phyloP scores from a whole-genome alignment of 2,888 invertebrate genomes.

The Metallyticus violacea region DNA sequence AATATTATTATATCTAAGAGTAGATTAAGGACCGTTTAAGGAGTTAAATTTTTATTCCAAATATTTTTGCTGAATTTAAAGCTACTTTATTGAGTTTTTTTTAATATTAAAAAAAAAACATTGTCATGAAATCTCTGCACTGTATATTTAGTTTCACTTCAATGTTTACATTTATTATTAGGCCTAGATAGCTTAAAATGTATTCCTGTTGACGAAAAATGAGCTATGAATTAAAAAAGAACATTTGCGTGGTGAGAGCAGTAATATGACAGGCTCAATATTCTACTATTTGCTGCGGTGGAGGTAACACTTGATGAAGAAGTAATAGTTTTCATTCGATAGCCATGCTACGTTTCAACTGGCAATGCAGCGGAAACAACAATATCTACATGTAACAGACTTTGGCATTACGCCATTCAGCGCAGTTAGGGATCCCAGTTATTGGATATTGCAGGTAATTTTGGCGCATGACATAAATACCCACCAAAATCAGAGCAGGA shows the following conservation, averaged over 20 bases:
- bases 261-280: not conserved
- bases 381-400: not conserved
- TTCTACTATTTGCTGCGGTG: not conserved
- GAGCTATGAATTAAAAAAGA: not conserved
- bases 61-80: no score
- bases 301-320: not conserved
- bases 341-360: not conserved
- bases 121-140: no score
- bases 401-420: not conserved
- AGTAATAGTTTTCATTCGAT: not conserved
- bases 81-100: no score
- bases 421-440: not conserved
- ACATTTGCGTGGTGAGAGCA: not conserved
- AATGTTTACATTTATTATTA: no score
- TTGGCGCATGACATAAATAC: not conserved
- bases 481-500: not conserved
- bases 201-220: no score
- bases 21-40: no score
- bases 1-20: no score
- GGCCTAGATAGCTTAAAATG: no score
- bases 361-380: not conserved
- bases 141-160: no score
- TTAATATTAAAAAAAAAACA: no score
- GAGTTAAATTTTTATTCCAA: no score
- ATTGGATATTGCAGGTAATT: not conserved